Percentiles rank a stretch among this genome's conserved stretches.
These are phyloP conservation scores for Boloria selene DNA, from an alignment of 2,888 invertebrate species.

Conservation along the genomic window DNA sequence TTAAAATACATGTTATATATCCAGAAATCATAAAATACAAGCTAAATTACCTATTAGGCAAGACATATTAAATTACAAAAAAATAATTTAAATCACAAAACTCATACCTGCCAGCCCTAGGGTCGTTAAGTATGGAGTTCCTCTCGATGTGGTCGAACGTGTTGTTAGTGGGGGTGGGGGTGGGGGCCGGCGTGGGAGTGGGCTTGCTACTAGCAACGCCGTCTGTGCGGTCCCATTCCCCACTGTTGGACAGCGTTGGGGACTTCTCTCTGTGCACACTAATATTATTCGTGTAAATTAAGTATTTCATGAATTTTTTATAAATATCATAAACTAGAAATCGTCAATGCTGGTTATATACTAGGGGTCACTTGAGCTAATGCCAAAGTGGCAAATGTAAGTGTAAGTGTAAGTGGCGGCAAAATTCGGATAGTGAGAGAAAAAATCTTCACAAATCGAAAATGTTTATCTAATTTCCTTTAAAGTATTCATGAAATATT, in stretches of 20 bases:
- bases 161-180: slow-evolving; percentile 44
- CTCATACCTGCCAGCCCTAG: slow-evolving; percentile 81
- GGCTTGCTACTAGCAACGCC: slow-evolving; percentile 56
- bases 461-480: too few relatives aligned
- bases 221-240: slow-evolving; percentile 69
- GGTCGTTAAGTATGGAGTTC: slow-evolving; percentile 84
- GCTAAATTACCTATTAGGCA: neutral
- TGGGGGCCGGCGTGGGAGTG: slow-evolving; percentile 30
- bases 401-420: too few relatives aligned
- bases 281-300: slow-evolving; percentile 44
- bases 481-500: too few relatives aligned
- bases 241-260: slow-evolving; percentile 64
- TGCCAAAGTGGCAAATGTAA: too few relatives aligned
- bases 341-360: too few relatives aligned
- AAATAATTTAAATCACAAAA: neutral
- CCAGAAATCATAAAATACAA: too few relatives aligned
- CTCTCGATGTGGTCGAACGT: slow-evolving; percentile 87
- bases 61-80: neutral
- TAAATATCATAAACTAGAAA: too few relatives aligned
- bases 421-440: too few relatives aligned
- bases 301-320: too few relatives aligned
- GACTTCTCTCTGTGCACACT: slow-evolving; percentile 49
- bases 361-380: too few relatives aligned
- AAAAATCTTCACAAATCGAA: too few relatives aligned
- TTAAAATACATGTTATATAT: too few relatives aligned